phyloP scores from a whole-genome alignment of 2,888 invertebrate genomes.

The Scaptomyza parva region DNA sequence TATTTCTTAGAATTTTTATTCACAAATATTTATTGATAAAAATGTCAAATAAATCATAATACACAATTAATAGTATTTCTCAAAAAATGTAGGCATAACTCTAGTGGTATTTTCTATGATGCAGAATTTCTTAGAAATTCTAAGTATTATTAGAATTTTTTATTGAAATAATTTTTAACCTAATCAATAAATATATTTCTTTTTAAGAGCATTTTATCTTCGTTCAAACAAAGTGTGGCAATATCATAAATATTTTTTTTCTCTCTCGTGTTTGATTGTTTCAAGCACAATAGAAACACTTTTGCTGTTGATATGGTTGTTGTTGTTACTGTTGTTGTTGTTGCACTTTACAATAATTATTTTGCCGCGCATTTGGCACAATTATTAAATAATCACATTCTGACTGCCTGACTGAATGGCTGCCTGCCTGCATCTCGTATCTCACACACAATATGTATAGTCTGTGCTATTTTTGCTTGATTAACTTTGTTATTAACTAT shows the following conservation, averaged over 20 bases:
- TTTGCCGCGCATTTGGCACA: slow-evolving; percentile 77
- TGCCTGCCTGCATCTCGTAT: slow-evolving; percentile 48
- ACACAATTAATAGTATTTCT: too few species aligned
- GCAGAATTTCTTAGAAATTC: too few species aligned
- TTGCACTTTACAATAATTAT: slow-evolving; percentile 57
- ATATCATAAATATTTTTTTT: slow-evolving; percentile 17
- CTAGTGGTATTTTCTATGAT: too few species aligned
- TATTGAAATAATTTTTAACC: too few species aligned
- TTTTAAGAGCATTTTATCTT: slow-evolving; percentile 24
- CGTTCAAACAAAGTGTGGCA: background rate
- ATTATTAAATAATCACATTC: slow-evolving; percentile 78
- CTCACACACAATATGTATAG: slow-evolving; percentile 14
- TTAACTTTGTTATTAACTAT: slow-evolving; percentile 69
- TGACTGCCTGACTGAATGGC: too few species aligned
- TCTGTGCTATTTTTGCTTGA: slow-evolving; percentile 75
- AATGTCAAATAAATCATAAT: too few species aligned
- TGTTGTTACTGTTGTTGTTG: slow-evolving; percentile 21
- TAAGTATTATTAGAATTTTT: too few species aligned
- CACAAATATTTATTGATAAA: too few species aligned
- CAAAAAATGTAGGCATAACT: too few species aligned
- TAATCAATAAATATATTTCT: too few species aligned
- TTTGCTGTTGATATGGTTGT: slow-evolving; percentile 35
- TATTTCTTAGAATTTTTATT: too few species aligned
- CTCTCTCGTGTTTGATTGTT: slow-evolving; percentile 50
- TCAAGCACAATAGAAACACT: slow-evolving; percentile 45